These are phyloP conservation scores for Pristionchus fissidentatus DNA, from an alignment of 2,888 invertebrate genomes.

Conservation along the genomic window DNA sequence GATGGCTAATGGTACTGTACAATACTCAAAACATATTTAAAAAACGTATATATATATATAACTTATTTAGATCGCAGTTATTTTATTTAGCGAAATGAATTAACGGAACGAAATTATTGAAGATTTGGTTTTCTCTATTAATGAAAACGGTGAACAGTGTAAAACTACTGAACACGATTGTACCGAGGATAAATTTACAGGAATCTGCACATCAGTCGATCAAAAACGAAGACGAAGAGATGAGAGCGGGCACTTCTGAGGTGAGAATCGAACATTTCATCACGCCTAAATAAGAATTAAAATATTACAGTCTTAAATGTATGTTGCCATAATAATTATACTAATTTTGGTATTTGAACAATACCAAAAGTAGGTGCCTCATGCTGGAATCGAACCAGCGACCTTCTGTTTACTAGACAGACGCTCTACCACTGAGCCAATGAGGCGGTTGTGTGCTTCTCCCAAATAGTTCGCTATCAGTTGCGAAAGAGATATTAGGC, in stretches of 20 bases:
- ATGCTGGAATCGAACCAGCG: conserved; percentile 72
- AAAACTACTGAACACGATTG: not conserved
- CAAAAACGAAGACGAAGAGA: no score
- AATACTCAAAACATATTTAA: no score
- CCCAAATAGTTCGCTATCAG: not conserved
- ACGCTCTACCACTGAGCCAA: conserved; percentile 68
- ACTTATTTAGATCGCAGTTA: no score
- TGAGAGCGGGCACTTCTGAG: not conserved
- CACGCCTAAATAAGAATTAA: no score
- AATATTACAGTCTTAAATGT: no score
- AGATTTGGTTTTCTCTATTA: not conserved
- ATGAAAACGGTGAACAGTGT: not conserved
- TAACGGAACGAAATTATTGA: not conserved
- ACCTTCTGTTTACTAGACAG: conserved; percentile 70
- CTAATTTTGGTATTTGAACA: not conserved
- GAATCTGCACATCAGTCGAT: no score
- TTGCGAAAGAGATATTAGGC: not conserved
- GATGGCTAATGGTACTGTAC: no score
- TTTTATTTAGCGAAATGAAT: no score
- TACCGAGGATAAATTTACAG: no score
- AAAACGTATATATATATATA: no score
- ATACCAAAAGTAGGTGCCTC: conserved; percentile 51
- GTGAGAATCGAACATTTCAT: not conserved
- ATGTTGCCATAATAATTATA: no score
- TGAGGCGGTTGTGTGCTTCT: conserved; percentile 51